phyloP scores from a whole-genome alignment of 64 coral and sea anemone genomes.

The Pocillopora damicornis region DNA sequence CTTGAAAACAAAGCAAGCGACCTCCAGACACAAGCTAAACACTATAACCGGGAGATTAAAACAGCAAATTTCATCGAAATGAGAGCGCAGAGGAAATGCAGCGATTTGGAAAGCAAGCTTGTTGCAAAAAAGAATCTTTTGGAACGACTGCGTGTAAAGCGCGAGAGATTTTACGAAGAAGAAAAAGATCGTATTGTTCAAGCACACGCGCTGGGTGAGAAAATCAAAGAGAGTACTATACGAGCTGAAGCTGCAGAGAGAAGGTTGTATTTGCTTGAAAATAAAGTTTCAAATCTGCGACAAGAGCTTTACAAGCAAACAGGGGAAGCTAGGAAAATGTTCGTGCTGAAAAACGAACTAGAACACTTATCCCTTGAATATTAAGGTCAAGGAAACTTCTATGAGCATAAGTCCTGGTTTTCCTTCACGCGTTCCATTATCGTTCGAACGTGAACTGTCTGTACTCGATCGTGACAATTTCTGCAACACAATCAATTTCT shows the following conservation, averaged over 20 bases:
- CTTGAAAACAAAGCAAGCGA: slow-evolving; percentile 10
- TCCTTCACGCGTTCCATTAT: background rate
- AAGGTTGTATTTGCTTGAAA: slow-evolving; percentile 1
- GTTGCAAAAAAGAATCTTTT: background rate
- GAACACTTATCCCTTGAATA: slow-evolving; percentile 1
- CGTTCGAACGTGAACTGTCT: no score
- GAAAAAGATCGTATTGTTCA: background rate
- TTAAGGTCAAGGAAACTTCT: background rate
- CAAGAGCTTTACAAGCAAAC: background rate
- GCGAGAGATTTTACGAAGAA: background rate
- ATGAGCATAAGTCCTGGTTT: background rate
- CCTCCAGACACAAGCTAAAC: background rate
- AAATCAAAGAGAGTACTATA: background rate
- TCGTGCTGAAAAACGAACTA: background rate
- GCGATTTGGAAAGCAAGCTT: background rate
- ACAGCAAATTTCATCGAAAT: slow-evolving; percentile 8
- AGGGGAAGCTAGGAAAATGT: background rate
- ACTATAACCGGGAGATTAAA: background rate
- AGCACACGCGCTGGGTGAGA: background rate
- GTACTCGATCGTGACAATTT: background rate
- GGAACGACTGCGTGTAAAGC: background rate
- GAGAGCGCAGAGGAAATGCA: background rate
- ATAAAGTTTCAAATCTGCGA: slow-evolving; percentile 1
- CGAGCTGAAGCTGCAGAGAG: background rate
- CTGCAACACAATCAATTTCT: background rate